A percentile compares a stretch with the other conserved stretches of the same genome.
Conservation (phyloP, 2,888 invertebrate genomes). For the Beris chalybata region DNA sequence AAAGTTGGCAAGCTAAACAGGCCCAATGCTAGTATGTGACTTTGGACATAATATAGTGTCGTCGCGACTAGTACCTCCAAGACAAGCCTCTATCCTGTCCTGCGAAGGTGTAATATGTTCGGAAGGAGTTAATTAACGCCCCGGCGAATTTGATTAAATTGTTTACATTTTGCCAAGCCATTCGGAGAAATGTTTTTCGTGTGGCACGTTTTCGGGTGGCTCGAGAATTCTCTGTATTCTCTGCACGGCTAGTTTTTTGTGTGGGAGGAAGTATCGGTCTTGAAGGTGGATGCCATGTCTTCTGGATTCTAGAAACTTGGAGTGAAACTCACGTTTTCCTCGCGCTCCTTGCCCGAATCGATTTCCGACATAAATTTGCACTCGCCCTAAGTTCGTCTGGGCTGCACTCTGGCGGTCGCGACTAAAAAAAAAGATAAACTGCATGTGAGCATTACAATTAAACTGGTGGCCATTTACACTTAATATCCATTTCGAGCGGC, state of each 20-base stretch:
- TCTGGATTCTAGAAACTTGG: background rate
- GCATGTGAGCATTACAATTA: slow-evolving; percentile 30
- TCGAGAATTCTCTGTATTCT: background rate
- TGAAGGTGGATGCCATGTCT: no score
- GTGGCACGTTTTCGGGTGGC: slow-evolving; percentile 17
- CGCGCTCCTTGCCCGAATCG: background rate
- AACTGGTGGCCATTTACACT: slow-evolving; percentile 27
- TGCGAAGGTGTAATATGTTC: slow-evolving; percentile 34
- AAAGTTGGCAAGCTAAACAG: background rate
- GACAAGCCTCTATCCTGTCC: slow-evolving; percentile 7
- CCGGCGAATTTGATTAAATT: slow-evolving; percentile 37
- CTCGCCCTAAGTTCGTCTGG: no score
- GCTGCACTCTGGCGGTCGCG: background rate
- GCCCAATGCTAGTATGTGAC: no score
- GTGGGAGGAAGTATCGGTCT: background rate
- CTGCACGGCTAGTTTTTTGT: background rate
- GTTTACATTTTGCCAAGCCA: slow-evolving; percentile 35
- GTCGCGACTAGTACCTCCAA: no score
- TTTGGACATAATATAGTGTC: no score
- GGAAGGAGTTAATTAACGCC: slow-evolving; percentile 37
- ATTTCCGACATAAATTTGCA: background rate
- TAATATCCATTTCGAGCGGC: slow-evolving; percentile 31
- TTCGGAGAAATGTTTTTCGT: slow-evolving; percentile 32
- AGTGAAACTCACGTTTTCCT: background rate
- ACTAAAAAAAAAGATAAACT: background rate